phyloP scores from a whole-genome alignment of 92 coral and sea anemone species.

The Meandrina meandrites region DNA sequence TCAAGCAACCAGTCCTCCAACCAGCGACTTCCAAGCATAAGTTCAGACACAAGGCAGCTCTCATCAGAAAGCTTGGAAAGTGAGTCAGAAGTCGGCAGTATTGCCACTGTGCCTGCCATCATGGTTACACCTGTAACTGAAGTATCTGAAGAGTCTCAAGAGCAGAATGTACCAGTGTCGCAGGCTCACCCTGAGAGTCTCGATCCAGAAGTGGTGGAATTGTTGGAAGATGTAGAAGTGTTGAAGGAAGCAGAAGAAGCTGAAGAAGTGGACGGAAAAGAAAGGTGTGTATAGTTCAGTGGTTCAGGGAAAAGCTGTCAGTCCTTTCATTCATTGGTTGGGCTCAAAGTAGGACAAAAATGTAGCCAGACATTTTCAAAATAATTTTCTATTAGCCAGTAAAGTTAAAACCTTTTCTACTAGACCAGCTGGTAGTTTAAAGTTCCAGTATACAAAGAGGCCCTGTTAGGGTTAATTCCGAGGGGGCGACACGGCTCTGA shows the following conservation, averaged over 20 bases:
- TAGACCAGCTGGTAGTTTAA: too few species aligned
- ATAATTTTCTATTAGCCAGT: too few species aligned
- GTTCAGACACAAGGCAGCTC: slow-evolving; percentile 64
- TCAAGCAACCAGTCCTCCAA: slow-evolving; percentile 55
- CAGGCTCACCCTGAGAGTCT: slow-evolving; percentile 65
- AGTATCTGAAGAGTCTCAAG: slow-evolving; percentile 73
- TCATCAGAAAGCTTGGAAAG: slow-evolving; percentile 84
- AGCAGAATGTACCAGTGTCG: slow-evolving; percentile 98
- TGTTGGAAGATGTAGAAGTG: slow-evolving; percentile 56
- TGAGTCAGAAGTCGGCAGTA: slow-evolving; percentile 68
- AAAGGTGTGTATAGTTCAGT: slow-evolving; percentile 12
- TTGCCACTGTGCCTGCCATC: slow-evolving; percentile 76
- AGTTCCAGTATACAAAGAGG: too few species aligned
- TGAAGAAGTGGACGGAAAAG: slow-evolving; percentile 30
- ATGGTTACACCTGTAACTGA: slow-evolving; percentile 74
- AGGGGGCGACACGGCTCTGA: too few species aligned
- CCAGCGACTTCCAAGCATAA: slow-evolving; percentile 51
- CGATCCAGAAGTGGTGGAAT: slow-evolving; percentile 65
- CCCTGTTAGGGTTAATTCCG: too few species aligned
- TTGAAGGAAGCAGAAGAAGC: slow-evolving; percentile 33
- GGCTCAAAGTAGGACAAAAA: too few species aligned
- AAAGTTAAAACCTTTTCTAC: too few species aligned
- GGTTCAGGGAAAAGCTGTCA: background rate
- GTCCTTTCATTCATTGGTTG: background rate
- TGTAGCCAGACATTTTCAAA: too few species aligned